Conservation (phyloP, 2,888 invertebrate species). For the Heliconius ethilla region DNA sequence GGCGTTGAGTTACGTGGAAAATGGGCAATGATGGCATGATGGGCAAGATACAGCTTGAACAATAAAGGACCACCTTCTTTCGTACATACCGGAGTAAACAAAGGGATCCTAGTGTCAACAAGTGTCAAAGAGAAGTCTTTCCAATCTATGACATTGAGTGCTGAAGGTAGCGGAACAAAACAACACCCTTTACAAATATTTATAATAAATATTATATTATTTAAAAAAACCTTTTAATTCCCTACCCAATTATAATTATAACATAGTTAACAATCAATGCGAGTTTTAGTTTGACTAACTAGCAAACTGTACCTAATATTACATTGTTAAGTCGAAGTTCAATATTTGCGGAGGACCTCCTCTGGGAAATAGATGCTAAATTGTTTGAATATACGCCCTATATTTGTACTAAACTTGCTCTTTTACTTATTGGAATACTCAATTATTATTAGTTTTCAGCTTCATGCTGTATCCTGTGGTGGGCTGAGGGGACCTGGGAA, state of each 20-base stretch:
- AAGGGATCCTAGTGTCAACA: too few species aligned
- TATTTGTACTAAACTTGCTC: conserved; percentile 36
- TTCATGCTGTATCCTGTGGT: background rate
- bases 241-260: background rate
- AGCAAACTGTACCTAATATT: conserved; percentile 37
- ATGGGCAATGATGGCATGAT: too few species aligned
- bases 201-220: too few species aligned
- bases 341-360: conserved; percentile 47
- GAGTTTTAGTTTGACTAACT: conserved; percentile 29
- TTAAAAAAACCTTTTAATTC: background rate
- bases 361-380: conserved; percentile 60
- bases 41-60: too few species aligned
- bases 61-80: too few species aligned
- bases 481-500: background rate
- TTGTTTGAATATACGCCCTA: conserved; percentile 37
- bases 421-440: conserved; percentile 28
- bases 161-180: too few species aligned
- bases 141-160: too few species aligned
- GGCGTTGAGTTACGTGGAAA: too few species aligned
- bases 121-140: too few species aligned
- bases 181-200: too few species aligned
- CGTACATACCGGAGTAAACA: too few species aligned
- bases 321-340: conserved; percentile 40
- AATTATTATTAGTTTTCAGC: background rate
- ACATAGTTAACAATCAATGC: background rate